Base-by-base conservation (phyloP, 2,888 invertebrate genomes). In the Patella pellucida region DNA sequence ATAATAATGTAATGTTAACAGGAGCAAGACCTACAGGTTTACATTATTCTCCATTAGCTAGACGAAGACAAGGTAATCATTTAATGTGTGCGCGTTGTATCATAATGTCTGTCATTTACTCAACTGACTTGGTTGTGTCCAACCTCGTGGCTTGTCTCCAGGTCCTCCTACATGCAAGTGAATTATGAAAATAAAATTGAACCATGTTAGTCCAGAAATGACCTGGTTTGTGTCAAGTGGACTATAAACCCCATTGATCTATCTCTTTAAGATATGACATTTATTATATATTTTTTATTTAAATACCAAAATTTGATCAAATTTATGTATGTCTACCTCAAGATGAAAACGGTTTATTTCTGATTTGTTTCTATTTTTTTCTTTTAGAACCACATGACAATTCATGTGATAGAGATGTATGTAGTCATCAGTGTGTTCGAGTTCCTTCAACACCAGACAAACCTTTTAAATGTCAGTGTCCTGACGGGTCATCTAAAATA, bases 371-470 rank as follows among this genome's bases (percentile, higher is more conserved):
- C 14, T 69, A 16, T 23, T 1, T 68, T 73, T 7, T 73, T n/a
- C n/a, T n/a, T 71, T 69, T 72, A 81, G 81, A 80, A 31, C 72
- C 78, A 12, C 27, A 77, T 14, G 81, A 82, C 71, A 76, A 69
- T 19, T 74, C 77, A 9, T 87, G 87, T 76, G 70, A 77, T 19
- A 72, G 79, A 27, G 78, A 83, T 19, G 77, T 76, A 1, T 88
- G 88, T 76, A 84, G 84, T 52, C 80, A 86, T 74, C 79, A 78
- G 50, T 88, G 88, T 83, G 78, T 86, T 11, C 77, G 82, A 12
- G 74, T 82, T 12, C 85, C 84, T 9, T 62, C 77, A 1, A 68
- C 73, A 19, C 41, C 78, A n/a, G 73, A 69, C 16, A 73, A 75
- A 1, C 77, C 79, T 4, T 83, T 78, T 76, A 79, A 81, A 31